These are phyloP conservation scores for Horisme vitalbata DNA, from an alignment of 2,888 invertebrate genomes.

Conservation along the genomic window DNA sequence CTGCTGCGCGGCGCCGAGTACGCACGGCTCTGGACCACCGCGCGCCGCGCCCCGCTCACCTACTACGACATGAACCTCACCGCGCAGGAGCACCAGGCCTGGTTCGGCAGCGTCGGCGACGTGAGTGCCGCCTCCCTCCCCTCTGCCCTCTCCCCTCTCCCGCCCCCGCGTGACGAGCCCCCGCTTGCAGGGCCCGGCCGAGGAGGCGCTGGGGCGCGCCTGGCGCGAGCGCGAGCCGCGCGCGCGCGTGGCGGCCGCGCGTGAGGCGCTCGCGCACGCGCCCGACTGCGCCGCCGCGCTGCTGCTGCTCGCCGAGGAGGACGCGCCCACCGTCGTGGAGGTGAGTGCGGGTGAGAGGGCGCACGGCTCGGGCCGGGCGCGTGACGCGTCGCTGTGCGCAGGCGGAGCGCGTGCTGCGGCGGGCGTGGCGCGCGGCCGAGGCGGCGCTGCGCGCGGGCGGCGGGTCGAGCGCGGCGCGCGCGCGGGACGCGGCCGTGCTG, in stretches of 20 bases:
- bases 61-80: conserved; percentile 99
- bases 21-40: conserved; percentile 95
- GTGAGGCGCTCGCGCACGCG: conserved; percentile 92
- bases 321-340: conserved; percentile 95
- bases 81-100: conserved; percentile 97
- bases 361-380: conserved; percentile 92
- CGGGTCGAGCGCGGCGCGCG: conserved; percentile 91
- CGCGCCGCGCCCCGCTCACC: conserved; percentile 96
- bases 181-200: conserved; percentile 94
- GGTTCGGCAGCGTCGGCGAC: conserved; percentile 54
- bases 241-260: conserved; percentile 92
- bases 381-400: conserved; percentile 89
- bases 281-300: conserved; percentile 97
- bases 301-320: conserved; percentile 97
- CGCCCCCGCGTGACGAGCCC: too few relatives aligned
- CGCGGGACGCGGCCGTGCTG: conserved; percentile 95
- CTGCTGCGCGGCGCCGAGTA: conserved; percentile 98
- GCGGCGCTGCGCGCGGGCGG: conserved; percentile 93
- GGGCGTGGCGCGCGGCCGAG: conserved; percentile 96
- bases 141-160: too few relatives aligned
- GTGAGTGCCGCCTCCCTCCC: too few relatives aligned
- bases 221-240: conserved; percentile 93
- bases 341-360: conserved; percentile 95
- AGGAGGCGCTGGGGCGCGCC: conserved; percentile 95
- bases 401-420: conserved; percentile 17